Evolutionary conservation across 2,113 vertebrate genomes (phyloP).

Genomic region (Oreochromis tanganicae): DNA sequence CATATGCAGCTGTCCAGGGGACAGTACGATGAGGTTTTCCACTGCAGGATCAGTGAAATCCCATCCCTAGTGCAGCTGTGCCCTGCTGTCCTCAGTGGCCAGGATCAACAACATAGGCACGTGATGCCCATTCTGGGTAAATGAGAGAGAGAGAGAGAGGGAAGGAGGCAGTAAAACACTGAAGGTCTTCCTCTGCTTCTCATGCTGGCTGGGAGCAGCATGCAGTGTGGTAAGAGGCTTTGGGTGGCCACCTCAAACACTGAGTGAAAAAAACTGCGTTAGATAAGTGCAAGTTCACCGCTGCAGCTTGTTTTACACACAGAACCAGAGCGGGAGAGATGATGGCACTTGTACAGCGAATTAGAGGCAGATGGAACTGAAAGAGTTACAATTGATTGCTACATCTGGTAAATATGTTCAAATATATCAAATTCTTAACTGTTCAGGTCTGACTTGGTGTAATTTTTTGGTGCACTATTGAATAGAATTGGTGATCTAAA

Average conservation of each 20-base stretch:
- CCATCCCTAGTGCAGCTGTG: constrained; percentile 34
- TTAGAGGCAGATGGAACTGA: neutral
- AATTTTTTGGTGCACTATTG: neutral
- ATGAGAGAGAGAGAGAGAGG: neutral
- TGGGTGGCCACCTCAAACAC: constrained; percentile 24
- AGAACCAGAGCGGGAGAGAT: neutral
- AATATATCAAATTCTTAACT: neutral
- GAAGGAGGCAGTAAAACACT: neutral
- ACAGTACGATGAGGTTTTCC: constrained; percentile 1
- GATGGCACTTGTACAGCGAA: neutral
- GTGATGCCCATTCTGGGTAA: constrained; percentile 7
- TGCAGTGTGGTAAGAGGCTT: constrained; percentile 2
- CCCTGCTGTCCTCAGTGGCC: neutral
- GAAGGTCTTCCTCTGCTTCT: constrained; percentile 5
- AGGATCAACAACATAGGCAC: constrained; percentile 10
- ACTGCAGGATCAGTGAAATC: constrained; percentile 26
- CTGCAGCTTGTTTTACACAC: constrained; percentile 20
- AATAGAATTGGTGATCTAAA: neutral
- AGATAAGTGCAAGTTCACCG: neutral
- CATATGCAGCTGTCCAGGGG: neutral
- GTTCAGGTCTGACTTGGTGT: neutral
- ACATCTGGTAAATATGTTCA: neutral
- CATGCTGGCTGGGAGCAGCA: neutral
- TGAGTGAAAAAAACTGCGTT: constrained; percentile 13
- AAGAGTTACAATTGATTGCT: neutral